A percentile compares a stretch with the other conserved stretches of the same genome.
phyloP scores from a whole-genome alignment of 2,113 vertebrate species.

The Pteropus alecto region DNA sequence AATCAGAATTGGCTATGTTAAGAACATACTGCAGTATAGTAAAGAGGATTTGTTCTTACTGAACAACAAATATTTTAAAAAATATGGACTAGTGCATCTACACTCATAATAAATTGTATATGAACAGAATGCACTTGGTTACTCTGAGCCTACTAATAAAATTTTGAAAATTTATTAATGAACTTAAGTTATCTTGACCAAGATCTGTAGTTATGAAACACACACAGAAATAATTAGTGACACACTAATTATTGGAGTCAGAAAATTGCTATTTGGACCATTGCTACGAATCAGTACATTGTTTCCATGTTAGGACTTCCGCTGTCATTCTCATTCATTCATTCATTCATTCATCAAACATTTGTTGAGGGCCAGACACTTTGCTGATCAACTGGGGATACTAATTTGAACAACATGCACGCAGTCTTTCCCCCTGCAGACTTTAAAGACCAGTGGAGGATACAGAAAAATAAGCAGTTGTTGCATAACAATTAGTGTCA shows the following conservation, averaged over 20 bases:
- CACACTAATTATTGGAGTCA: neutral
- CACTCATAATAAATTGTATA: neutral
- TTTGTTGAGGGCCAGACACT: neutral
- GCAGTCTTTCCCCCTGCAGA: neutral
- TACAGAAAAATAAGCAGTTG: neutral
- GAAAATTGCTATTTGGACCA: conserved; percentile 9
- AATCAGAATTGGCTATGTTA: conserved; percentile 36
- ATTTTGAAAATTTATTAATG: neutral
- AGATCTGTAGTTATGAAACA: neutral
- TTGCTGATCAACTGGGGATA: neutral
- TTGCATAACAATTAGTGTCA: neutral
- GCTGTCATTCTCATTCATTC: neutral
- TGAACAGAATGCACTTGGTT: neutral
- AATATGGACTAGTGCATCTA: neutral
- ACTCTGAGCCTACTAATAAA: conserved; percentile 24
- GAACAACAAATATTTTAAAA: neutral
- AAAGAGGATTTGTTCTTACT: conserved; percentile 23
- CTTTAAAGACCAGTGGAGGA: neutral
- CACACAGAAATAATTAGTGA: neutral
- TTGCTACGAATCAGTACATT: neutral
- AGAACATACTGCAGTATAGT: neutral
- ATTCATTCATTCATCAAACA: neutral
- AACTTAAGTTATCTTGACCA: neutral
- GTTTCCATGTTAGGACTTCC: neutral
- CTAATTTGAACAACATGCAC: neutral